phyloP scores from a whole-genome alignment of 2,888 invertebrate genomes.

The Capitulum mitella region DNA sequence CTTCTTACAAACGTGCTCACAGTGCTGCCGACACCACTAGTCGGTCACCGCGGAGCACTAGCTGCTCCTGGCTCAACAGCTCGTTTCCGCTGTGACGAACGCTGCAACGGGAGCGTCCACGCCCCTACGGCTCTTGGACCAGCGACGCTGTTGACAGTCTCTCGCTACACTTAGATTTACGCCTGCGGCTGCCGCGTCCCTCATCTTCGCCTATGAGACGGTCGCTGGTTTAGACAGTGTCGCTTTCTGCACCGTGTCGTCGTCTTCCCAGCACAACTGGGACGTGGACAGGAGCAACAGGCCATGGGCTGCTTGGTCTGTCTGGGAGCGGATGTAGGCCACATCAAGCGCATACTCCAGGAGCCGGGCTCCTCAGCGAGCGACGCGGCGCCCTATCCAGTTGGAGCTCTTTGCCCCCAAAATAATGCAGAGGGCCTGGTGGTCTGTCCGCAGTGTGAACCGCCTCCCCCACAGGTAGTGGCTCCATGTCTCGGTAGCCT shows the following conservation, averaged over 20 bases:
- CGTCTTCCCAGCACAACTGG: neutral
- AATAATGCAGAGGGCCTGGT: neutral
- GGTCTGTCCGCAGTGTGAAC: neutral
- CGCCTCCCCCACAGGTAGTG: neutral
- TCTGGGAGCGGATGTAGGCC: neutral
- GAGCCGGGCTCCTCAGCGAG: neutral
- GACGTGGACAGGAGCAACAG: neutral
- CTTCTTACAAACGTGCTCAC: neutral
- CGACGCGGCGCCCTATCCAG: neutral
- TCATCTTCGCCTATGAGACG: neutral
- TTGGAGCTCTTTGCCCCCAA: neutral
- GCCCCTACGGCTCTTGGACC: no score
- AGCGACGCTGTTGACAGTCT: no score
- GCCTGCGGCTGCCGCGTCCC: no score
- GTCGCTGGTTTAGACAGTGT: no score
- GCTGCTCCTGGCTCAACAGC: neutral
- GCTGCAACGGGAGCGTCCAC: no score
- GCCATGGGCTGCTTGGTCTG: neutral
- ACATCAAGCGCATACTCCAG: neutral
- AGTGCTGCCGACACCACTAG: no score
- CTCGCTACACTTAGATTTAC: no score
- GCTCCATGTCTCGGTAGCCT: neutral
- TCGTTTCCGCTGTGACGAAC: no score
- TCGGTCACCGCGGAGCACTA: neutral
- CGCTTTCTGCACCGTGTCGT: neutral